These are phyloP conservation scores for Antennarius maculatus DNA, from an alignment of 2,797 vertebrate species.

Conservation along the genomic window DNA sequence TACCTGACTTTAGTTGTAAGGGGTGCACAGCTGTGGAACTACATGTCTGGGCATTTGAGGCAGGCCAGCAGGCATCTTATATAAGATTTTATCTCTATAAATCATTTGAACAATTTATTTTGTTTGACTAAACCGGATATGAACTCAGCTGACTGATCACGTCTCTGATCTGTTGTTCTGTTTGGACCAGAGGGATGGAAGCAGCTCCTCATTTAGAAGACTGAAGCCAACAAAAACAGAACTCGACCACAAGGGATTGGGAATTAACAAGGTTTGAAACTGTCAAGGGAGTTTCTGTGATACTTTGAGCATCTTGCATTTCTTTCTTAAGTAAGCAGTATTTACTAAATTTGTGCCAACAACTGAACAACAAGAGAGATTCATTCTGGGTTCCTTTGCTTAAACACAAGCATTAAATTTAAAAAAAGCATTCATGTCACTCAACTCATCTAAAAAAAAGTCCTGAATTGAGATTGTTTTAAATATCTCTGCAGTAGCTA, in stretches of 20 bases:
- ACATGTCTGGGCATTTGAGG: no score
- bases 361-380: not conserved
- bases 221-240: not conserved
- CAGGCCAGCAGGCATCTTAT: no score
- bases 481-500: not conserved
- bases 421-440: not conserved
- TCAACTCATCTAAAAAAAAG: not conserved
- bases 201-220: not conserved
- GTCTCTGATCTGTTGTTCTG: not conserved
- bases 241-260: not conserved
- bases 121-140: no score
- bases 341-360: conserved; percentile 1
- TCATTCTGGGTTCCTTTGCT: not conserved
- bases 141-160: no score
- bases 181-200: not conserved
- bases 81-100: no score
- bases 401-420: not conserved
- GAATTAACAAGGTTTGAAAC: not conserved
- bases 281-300: not conserved
- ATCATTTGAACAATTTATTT: no score
- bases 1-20: no score
- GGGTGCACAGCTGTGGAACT: no score
- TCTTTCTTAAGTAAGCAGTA: conserved; percentile 6
- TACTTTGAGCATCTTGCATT: not conserved
- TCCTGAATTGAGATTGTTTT: not conserved